These are phyloP conservation scores for Drosophila formosana DNA, from an alignment of 2,888 invertebrate species.

Conservation along the genomic window DNA sequence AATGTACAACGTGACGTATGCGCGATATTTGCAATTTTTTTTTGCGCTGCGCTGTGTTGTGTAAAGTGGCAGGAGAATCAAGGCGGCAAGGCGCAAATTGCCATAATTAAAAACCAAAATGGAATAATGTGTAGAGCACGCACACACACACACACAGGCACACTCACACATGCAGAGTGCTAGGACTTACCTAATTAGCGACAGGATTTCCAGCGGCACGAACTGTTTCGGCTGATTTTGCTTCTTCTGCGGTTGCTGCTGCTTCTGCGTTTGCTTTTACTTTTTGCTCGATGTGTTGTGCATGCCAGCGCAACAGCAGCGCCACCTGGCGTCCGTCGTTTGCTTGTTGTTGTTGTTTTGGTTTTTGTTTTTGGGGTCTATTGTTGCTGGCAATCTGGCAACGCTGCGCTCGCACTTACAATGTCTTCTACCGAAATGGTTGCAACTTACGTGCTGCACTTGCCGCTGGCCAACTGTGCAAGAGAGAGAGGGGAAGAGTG, in stretches of 20 bases:
- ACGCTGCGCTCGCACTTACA: slow-evolving; percentile 47
- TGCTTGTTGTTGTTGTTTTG: slow-evolving; percentile 2
- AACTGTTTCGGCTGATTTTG: slow-evolving; percentile 35
- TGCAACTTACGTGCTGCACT: slow-evolving; percentile 64
- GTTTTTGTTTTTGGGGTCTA: slow-evolving; percentile 14
- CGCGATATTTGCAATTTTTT: slow-evolving; percentile 42
- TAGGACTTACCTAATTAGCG: slow-evolving; percentile 68
- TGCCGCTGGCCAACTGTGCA: slow-evolving; percentile 33
- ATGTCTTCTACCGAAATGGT: slow-evolving; percentile 52
- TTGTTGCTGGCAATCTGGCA: slow-evolving; percentile 59
- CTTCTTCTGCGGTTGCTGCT: neutral
- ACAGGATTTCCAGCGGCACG: slow-evolving; percentile 66
- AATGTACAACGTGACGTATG: slow-evolving; percentile 48
- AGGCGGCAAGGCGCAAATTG: slow-evolving; percentile 42
- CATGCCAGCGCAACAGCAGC: slow-evolving; percentile 39
- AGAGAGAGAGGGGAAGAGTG: neutral
- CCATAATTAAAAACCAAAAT: slow-evolving; percentile 64
- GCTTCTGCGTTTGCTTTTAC: slow-evolving; percentile 19
- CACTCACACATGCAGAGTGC: neutral
- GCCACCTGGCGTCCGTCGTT: slow-evolving; percentile 39
- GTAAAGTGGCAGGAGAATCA: slow-evolving; percentile 4
- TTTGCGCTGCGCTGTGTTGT: slow-evolving; percentile 12
- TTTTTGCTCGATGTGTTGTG: slow-evolving; percentile 19
- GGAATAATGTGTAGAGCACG: slow-evolving; percentile 56
- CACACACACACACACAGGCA: slow-evolving; percentile 10